A percentile compares a stretch with the other conserved stretches of the same genome.
Conservation (phyloP, 2,113 vertebrate genomes). For the Aspiorhynchus laticeps region DNA sequence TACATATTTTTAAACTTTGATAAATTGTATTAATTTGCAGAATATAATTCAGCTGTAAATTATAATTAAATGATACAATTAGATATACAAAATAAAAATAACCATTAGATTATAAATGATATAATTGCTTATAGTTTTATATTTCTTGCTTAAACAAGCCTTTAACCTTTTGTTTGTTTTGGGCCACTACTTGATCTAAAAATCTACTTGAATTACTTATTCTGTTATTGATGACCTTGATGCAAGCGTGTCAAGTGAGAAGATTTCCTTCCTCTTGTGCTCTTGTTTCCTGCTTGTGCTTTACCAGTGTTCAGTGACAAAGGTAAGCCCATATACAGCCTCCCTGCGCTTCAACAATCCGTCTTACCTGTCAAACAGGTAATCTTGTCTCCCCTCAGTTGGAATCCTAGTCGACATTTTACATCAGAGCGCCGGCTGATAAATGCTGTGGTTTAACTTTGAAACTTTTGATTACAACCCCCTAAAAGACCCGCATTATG, state of each 20-base stretch:
- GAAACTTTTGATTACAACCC: slow-evolving; percentile 60
- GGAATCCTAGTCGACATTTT: slow-evolving; percentile 57
- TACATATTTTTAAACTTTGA: no score
- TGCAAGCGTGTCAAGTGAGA: not conserved
- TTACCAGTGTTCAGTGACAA: slow-evolving; percentile 39
- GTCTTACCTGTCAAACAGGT: slow-evolving; percentile 71
- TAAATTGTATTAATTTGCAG: no score
- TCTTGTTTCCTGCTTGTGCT: not conserved
- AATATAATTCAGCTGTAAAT: no score
- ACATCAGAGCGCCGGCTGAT: slow-evolving; percentile 63
- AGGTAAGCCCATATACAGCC: slow-evolving; percentile 60
- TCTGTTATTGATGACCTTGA: not conserved
- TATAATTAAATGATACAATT: no score
- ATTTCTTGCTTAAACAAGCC: no score
- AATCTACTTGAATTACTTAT: not conserved
- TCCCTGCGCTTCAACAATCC: slow-evolving; percentile 61
- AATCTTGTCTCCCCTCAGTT: slow-evolving; percentile 58
- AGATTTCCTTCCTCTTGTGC: no score
- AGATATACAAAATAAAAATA: no score
- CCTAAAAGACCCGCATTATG: slow-evolving; percentile 11
- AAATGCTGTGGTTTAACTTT: slow-evolving; percentile 54
- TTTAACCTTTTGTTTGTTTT: no score
- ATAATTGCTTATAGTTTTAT: not conserved
- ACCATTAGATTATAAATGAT: not conserved
- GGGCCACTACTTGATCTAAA: no score